Percentiles rank a stretch among this genome's conserved stretches.
These are phyloP conservation scores for Buphagus erythrorhynchus DNA, from an alignment of 2,797 vertebrate species.

Conservation along the genomic window DNA sequence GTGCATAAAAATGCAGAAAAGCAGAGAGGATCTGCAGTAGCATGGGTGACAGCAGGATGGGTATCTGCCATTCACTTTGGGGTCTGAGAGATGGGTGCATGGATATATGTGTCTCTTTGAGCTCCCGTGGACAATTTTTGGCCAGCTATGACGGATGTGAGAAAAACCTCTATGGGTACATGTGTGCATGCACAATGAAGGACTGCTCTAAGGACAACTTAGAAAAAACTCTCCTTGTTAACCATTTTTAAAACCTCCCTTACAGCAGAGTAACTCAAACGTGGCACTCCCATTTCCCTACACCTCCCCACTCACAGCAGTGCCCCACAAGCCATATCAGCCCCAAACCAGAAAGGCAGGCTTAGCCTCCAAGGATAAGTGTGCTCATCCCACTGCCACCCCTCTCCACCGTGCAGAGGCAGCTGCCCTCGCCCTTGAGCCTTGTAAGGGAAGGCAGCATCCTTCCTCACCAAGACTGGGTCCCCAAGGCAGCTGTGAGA, in stretches of 20 bases:
- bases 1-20: neutral
- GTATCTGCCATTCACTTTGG: neutral
- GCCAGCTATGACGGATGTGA: neutral
- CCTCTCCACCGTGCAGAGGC: neutral
- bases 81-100: neutral
- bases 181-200: accelerated
- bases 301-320: neutral
- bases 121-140: neutral
- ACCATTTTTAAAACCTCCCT: neutral
- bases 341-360: neutral
- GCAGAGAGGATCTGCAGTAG: neutral
- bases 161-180: accelerated
- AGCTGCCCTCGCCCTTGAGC: neutral
- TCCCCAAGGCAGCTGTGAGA: neutral
- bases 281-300: neutral
- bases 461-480: neutral
- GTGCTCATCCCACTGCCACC: neutral
- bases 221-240: accelerated
- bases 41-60: neutral
- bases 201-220: neutral
- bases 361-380: neutral
- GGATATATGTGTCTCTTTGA: accelerated
- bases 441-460: neutral
- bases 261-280: neutral
- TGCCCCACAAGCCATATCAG: neutral